Conservation (phyloP, 64 coral and sea anemone species). For the Anthopleura sola region DNA sequence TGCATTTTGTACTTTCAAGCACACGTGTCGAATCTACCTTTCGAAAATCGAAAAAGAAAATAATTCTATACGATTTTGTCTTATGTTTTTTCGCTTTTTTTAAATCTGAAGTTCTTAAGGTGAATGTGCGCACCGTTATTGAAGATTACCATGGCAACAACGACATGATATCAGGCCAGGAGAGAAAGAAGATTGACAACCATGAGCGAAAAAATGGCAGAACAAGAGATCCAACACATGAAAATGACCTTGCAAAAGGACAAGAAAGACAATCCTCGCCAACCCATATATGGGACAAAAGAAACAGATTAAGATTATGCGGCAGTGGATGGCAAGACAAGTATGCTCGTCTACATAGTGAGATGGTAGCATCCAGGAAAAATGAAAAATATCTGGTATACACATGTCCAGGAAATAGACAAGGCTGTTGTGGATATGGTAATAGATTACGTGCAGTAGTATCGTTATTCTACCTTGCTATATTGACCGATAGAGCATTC, state of each 20-base stretch:
- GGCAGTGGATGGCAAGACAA: conserved; percentile 56
- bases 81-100: no score
- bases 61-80: no score
- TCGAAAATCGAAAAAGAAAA: no score
- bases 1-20: conserved; percentile 16
- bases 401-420: conserved; percentile 46
- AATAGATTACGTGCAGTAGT: conserved; percentile 47
- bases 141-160: no score
- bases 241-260: neutral
- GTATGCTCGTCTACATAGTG: conserved; percentile 33
- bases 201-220: neutral
- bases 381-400: conserved; percentile 43
- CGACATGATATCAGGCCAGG: neutral
- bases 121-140: no score
- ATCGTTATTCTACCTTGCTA: conserved; percentile 48
- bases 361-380: conserved; percentile 4
- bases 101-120: no score
- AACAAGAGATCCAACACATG: neutral
- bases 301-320: conserved; percentile 6
- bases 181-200: neutral
- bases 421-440: conserved; percentile 63
- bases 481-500: conserved; percentile 52
- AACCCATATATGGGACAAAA: neutral
- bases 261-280: neutral
- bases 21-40: no score